Base-by-base conservation (phyloP, 2,113 vertebrate genomes). In the Pterocles burchelli region DNA sequence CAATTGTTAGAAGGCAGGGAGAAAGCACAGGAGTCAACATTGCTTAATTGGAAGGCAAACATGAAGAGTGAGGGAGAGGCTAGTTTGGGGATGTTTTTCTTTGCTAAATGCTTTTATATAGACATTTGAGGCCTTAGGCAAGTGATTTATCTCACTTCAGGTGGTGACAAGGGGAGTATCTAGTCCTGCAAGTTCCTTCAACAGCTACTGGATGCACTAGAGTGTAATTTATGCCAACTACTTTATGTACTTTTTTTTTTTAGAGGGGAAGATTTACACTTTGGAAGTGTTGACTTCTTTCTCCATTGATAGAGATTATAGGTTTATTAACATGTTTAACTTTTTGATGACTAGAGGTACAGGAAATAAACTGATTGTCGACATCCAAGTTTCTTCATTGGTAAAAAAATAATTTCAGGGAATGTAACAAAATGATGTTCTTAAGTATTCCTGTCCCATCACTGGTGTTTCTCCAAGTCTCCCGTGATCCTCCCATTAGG, bases 221-320 rank as follows among this genome's bases (percentile, higher is more conserved):
- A 55, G 18, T 21, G 33, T 10, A 57, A 25, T 63, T 63, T 31
- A 4, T 70, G 38, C 34, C 59, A 36, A 4, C 7, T 28, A 19
- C 12, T 28, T 41, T 52, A 29, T 2, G 2, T 10, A 22, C 5
- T 26, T 31, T 10, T 54, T 49, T 68, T 15, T 26, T 31, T 10
- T 54, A n/a, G 18, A 17, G 4, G 22, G 31, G 29, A 46, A 63
- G 12, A 36, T 10, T 46, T 72, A 36, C 13, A 25, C 28, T 51
- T 54, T 26, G 57, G 52, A 75, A 71, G 11, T 17, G 18, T 7
- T 21, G 20, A 6, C 6, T 68, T 66, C 31, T 36, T 19, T n/a
- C 26, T 38, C 38, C 3, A 0, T 10, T 25, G 36, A 19, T 0
- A 1, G 38, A 74, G 22, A 17, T 16, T 43, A 46, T 24, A 8